Evolutionary conservation across 2,797 vertebrate genomes (phyloP).

Genomic region (Acanthiza pusilla): DNA sequence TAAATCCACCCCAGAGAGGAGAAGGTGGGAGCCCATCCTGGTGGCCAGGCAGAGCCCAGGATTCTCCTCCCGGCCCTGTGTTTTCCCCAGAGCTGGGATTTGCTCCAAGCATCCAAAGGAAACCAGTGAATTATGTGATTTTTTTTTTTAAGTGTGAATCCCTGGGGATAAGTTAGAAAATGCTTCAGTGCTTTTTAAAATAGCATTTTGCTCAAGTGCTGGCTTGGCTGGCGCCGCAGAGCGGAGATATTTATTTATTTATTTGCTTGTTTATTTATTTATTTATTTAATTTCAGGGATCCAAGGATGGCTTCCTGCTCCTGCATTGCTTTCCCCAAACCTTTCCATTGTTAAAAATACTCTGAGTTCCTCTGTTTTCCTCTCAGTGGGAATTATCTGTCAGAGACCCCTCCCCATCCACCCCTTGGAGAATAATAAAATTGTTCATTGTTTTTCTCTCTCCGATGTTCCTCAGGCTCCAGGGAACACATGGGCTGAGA

Average conservation of each 20-base stretch:
- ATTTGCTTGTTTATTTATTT: background rate
- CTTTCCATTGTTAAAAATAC: accelerated
- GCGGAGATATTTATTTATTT: background rate
- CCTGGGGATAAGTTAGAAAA: background rate
- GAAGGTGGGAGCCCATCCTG: background rate
- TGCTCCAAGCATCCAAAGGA: background rate
- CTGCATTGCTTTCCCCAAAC: accelerated
- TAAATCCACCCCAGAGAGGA: background rate
- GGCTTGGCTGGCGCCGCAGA: background rate
- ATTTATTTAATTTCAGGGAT: too few relatives aligned
- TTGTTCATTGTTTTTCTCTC: background rate
- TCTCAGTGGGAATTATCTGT: background rate
- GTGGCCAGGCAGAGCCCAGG: background rate
- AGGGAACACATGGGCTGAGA: accelerated
- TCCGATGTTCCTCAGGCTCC: accelerated
- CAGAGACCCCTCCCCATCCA: background rate
- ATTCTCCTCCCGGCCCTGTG: background rate
- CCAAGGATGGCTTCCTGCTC: background rate
- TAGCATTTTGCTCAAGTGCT: background rate
- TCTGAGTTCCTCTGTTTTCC: background rate
- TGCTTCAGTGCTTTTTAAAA: constrained; percentile 28
- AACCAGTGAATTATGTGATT: background rate
- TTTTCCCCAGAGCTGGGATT: background rate
- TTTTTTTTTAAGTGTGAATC: background rate
- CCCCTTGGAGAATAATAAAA: background rate